Evolutionary conservation across 2,888 invertebrate genomes (phyloP).

Genomic region (Zeuzera pyrina): DNA sequence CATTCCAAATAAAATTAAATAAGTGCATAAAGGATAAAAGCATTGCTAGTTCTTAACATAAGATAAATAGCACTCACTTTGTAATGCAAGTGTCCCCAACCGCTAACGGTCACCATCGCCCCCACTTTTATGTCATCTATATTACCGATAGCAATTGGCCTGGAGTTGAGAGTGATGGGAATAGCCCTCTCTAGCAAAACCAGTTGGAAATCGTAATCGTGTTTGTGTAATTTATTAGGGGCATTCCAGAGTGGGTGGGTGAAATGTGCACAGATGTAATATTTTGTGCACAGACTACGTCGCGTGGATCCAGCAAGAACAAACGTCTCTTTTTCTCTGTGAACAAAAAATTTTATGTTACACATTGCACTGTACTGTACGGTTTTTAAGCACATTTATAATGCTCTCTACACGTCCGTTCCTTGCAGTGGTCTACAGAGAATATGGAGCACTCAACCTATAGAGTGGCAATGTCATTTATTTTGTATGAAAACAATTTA

Average conservation of each 20-base stretch:
- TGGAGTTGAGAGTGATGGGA: conserved; percentile 30
- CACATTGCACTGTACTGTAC: no score
- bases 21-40: no score
- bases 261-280: conserved; percentile 49
- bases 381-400: no score
- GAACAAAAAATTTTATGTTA: no score
- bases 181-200: conserved; percentile 41
- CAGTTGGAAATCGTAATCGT: conserved; percentile 58
- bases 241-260: conserved; percentile 42
- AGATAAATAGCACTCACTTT: conserved; percentile 27
- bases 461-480: no score
- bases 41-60: no score
- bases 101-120: conserved; percentile 33
- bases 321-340: conserved; percentile 35
- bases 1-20: no score
- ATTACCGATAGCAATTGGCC: conserved; percentile 49
- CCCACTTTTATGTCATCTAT: conserved; percentile 31
- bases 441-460: no score
- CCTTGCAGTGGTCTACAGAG: no score
- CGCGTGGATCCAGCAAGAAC: conserved; percentile 44
- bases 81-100: conserved; percentile 49
- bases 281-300: conserved; percentile 27
- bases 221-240: conserved; percentile 23
- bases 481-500: no score
- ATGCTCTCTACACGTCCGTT: no score